Evolutionary conservation across 1,140 invertebrate species (phyloP), one percentile per base, ranked within the genome.

Genomic region (Panagrolaimus sp.): DNA sequence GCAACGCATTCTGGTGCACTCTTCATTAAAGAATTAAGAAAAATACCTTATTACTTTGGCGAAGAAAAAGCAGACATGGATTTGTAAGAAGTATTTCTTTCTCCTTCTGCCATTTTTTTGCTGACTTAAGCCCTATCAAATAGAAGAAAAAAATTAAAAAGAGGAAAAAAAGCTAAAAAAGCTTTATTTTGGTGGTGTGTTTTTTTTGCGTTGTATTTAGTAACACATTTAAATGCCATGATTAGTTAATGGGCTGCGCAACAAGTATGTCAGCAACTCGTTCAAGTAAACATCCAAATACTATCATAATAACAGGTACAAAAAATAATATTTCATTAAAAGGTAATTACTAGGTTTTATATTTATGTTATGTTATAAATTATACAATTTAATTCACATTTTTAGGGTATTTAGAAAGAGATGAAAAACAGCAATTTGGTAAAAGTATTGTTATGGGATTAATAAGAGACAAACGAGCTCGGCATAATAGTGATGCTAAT

Each of bases 161-260:
- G 31, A 38, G 7, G 31, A 7, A 38, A 38, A 38, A 38, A 38
- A 2, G 31, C 2, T 7, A 4, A 38, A 38, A 38, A 38, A 38
- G 31, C 31, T 38, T 38, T 7, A 38, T 38, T 38, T 38, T 38
- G 7, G 31, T 38, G 2, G 31, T 38, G 31, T 7, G 2, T 38
- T 38, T 4, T 38, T 38, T 38, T n/a, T n/a, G n/a, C n/a, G n/a
- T n/a, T 38, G 31, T 38, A 7, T 38, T 38, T 38, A 38, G 31
- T 38, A 38, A 38, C 31, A 38, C 31, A 38, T 38, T 38, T 38
- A 38, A 38, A 7, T 38, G 31, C 31, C 31, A 38, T 38, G 31
- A 38, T 38, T 38, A 38, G 31, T 38, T 38, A 38, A 57, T 57
- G 51, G 51, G 51, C 20, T 57, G 51, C 51, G 51, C 51, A 57